Evolutionary conservation across 1,140 invertebrate species (phyloP).

Genomic region (Pissodes strobi): DNA sequence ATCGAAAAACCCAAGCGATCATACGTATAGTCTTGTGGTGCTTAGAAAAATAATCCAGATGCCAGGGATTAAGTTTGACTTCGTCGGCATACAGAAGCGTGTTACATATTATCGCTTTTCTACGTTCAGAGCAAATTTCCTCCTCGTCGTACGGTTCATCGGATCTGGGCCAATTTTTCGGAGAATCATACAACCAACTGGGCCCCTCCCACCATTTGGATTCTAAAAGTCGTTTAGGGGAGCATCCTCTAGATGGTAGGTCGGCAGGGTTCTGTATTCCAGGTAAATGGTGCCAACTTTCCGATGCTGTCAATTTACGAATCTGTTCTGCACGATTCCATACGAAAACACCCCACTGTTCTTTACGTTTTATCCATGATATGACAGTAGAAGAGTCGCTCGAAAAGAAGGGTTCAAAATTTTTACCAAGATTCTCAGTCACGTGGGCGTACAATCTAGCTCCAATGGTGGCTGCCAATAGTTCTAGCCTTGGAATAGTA

Average conservation of each 20-base stretch:
- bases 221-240: constrained; percentile 42
- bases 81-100: neutral
- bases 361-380: constrained; percentile 40
- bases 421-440: constrained; percentile 5
- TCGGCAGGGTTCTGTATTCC: constrained; percentile 56
- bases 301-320: constrained; percentile 37
- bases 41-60: constrained; percentile 33
- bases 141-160: constrained; percentile 9
- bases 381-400: constrained; percentile 42
- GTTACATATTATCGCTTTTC: constrained; percentile 12
- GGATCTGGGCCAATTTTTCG: constrained; percentile 37
- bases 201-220: too few species aligned
- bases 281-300: constrained; percentile 52
- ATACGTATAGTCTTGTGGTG: constrained; percentile 42
- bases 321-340: constrained; percentile 50
- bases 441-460: constrained; percentile 11
- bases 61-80: neutral
- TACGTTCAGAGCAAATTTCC: constrained; percentile 1
- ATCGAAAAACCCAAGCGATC: constrained; percentile 41
- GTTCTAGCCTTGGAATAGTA: constrained; percentile 26
- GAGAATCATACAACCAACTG: constrained; percentile 39
- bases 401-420: constrained; percentile 23
- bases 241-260: constrained; percentile 51
- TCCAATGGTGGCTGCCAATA: constrained; percentile 29
- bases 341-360: constrained; percentile 43